A percentile compares a stretch with the other conserved stretches of the same genome.
Conservation (phyloP, 2,888 invertebrate species). For the Philonicus albiceps region DNA sequence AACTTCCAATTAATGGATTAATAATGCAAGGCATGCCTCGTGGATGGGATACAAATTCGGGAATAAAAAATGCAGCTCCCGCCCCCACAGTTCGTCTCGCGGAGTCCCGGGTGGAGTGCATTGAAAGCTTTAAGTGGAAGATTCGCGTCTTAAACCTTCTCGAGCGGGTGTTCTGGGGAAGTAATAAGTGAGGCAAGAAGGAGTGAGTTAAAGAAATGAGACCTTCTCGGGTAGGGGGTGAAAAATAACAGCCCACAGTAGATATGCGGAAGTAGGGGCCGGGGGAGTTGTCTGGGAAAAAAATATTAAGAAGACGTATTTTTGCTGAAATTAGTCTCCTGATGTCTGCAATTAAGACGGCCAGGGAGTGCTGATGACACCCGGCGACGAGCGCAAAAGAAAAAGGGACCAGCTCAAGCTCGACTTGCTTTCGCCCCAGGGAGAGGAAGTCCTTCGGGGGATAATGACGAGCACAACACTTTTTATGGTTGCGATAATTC, state of each 20-base stretch:
- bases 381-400: background rate
- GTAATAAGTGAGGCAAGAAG: background rate
- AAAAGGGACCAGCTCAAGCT: background rate
- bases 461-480: slow-evolving; percentile 17
- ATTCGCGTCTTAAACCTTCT: background rate
- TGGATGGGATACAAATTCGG: background rate
- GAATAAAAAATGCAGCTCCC: background rate
- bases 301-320: background rate
- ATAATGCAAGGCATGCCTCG: background rate
- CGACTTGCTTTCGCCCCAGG: background rate
- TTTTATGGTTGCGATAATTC: background rate
- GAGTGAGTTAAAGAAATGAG: background rate
- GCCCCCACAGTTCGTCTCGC: background rate
- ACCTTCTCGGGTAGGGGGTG: background rate
- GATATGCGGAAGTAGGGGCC: background rate
- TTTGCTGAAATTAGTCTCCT: background rate
- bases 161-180: background rate
- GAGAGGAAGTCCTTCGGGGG: background rate
- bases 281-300: background rate
- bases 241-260: background rate
- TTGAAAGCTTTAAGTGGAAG: background rate
- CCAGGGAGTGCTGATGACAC: background rate
- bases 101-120: background rate
- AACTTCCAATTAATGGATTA: background rate
- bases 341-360: background rate